Base-by-base conservation (phyloP, 2,888 invertebrate genomes). In the Microplitis deprimator region DNA sequence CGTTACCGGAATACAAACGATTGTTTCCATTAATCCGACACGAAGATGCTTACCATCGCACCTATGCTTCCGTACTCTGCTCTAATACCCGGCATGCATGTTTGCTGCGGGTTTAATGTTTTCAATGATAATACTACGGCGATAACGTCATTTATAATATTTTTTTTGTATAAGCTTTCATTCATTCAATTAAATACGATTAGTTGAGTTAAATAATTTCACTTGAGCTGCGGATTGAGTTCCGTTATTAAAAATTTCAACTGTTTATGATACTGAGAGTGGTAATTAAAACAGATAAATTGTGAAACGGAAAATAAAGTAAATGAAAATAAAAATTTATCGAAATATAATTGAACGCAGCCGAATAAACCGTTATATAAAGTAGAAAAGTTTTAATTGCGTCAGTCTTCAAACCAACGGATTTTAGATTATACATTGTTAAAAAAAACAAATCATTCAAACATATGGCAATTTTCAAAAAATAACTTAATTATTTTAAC, bases 381-480 rank as follows among this genome's bases (percentile, higher is more conserved):
- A 87, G 87, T 85, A 83, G 87, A 84, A 86, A 88, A 88, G 85
- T 88, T 88, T 87, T 87, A 88, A 87, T 88, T 88, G 85, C 85
- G 81, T 85, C 84, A 83, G 79, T 81, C 83, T 82, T 83, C 29
- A 81, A 79, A 75, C 68, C 64, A 29, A 74, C 41, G 70, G 65
- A 69, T 64, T 61, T 70, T 71, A 20, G 38, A 75, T 41, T 78
- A 71, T 78, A 71, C 67, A 65, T 74, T 72, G 20, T 38, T 20
- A 20, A 64, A 50, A 50, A 64, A 29, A 29, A 29, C 3, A 29
- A 29, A 29, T 29, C 29, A 29, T 29, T 29, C 29, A 4, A 29
- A 29, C 29, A 29, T 29, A 29, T 29, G 29, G 29, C 29, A 29
- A 29, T 29, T 29, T 29, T 29, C 4, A 29, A 29, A 29, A 29